These are phyloP conservation scores for Carapus acus DNA, from an alignment of 2,797 vertebrate genomes.

Conservation along the genomic window DNA sequence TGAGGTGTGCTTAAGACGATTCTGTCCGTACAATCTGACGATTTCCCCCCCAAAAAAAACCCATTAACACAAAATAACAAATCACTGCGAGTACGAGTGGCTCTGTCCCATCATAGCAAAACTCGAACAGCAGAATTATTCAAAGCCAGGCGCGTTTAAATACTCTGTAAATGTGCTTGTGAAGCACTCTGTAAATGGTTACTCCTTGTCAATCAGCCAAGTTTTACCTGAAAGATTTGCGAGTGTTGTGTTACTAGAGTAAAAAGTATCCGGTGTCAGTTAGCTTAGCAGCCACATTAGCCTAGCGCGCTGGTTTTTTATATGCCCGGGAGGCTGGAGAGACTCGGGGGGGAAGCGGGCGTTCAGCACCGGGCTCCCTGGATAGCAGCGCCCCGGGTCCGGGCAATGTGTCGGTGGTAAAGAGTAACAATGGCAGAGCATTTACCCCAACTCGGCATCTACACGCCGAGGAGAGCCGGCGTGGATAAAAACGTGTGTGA, in stretches of 20 bases:
- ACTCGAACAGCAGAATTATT: constrained; percentile 33
- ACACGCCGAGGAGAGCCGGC: background rate
- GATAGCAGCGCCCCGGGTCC: constrained; percentile 55
- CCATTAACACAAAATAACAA: background rate
- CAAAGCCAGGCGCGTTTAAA: constrained; percentile 10
- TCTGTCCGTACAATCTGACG: too few relatives aligned
- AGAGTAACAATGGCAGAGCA: constrained; percentile 13
- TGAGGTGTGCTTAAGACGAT: constrained; percentile 9
- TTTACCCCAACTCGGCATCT: background rate
- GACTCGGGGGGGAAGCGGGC: constrained; percentile 28
- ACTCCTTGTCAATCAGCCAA: background rate
- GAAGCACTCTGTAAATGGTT: background rate
- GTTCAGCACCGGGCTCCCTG: constrained; percentile 65
- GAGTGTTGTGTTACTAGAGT: constrained; percentile 17
- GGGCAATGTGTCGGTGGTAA: constrained; percentile 22
- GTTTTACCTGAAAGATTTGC: background rate
- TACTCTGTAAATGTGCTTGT: background rate
- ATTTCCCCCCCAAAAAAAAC: too few relatives aligned
- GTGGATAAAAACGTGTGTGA: background rate
- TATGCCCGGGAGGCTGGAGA: constrained; percentile 21
- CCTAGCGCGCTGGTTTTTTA: constrained; percentile 54
- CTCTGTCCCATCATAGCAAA: background rate
- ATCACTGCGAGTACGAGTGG: background rate
- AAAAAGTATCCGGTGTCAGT: constrained; percentile 39
- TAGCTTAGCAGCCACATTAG: constrained; percentile 54